A percentile compares a stretch with the other conserved stretches of the same genome.
Evolutionary conservation across 2,888 invertebrate genomes (phyloP).

Genomic region (Scaptomyza reducta): DNA sequence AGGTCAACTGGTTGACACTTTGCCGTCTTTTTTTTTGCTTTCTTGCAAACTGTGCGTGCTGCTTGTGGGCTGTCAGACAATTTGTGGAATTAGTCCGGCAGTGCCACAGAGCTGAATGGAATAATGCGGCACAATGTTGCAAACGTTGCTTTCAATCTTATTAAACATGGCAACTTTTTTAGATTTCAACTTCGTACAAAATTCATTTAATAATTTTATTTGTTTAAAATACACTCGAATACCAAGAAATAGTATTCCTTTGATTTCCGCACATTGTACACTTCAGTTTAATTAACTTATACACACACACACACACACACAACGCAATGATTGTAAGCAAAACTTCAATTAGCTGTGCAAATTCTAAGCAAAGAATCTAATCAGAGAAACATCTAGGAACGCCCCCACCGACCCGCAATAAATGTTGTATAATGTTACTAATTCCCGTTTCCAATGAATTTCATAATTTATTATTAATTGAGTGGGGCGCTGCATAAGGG

Average conservation of each 20-base stretch:
- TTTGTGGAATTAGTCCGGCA: slow-evolving; percentile 40
- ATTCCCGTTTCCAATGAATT: slow-evolving; percentile 63
- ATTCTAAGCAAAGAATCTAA: slow-evolving; percentile 34
- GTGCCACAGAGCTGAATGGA: slow-evolving; percentile 31
- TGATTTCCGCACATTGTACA: slow-evolving; percentile 10
- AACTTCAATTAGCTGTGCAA: slow-evolving; percentile 23
- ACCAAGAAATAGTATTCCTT: background rate
- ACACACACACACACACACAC: slow-evolving; percentile 9
- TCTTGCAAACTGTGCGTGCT: slow-evolving; percentile 35
- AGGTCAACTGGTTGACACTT: slow-evolving; percentile 76
- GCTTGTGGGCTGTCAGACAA: slow-evolving; percentile 17
- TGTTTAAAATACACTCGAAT: too few species aligned
- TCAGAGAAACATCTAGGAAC: slow-evolving; percentile 19
- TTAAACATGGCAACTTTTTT: slow-evolving; percentile 33
- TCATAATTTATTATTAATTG: slow-evolving; percentile 77
- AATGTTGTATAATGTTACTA: slow-evolving; percentile 28
- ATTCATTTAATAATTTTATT: too few species aligned
- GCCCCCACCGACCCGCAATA: slow-evolving; percentile 11
- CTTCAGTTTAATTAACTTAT: slow-evolving; percentile 37
- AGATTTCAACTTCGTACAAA: too few species aligned
- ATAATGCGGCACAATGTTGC: slow-evolving; percentile 47
- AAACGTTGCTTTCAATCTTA: slow-evolving; percentile 64
- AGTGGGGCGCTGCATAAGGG: slow-evolving; percentile 27
- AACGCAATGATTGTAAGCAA: slow-evolving; percentile 12
- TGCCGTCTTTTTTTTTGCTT: slow-evolving; percentile 16